Percentiles rank a stretch among this genome's conserved stretches.
phyloP scores from a whole-genome alignment of 2,888 invertebrate genomes.

The Athrips mouffetella region DNA sequence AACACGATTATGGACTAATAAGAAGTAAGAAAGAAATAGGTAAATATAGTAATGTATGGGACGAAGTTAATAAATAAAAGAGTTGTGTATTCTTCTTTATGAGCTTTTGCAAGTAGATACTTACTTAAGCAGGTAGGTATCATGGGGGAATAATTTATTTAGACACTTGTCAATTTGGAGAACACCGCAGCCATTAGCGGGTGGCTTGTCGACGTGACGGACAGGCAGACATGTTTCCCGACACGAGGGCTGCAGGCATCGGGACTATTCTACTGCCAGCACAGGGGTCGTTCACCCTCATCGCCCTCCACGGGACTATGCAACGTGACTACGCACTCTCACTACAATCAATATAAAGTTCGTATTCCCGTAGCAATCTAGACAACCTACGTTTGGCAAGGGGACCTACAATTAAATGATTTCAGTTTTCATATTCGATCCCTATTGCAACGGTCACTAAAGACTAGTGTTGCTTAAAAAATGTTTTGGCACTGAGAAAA shows the following conservation, averaged over 20 bases:
- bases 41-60: no score
- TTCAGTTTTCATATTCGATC: constrained; percentile 21
- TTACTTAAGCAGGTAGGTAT: not conserved
- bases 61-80: no score
- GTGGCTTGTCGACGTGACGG: constrained; percentile 42
- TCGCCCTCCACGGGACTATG: constrained; percentile 8
- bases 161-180: constrained; percentile 12
- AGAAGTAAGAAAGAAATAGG: no score
- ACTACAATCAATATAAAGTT: constrained; percentile 1
- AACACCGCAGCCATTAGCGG: constrained; percentile 23
- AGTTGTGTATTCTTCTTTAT: no score
- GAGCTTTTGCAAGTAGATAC: no score
- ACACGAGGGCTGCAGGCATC: constrained; percentile 21
- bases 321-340: constrained; percentile 6
- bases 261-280: constrained; percentile 8
- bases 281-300: constrained; percentile 54
- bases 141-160: constrained; percentile 12
- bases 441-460: constrained; percentile 21
- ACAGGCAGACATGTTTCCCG: constrained; percentile 42
- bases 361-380: not conserved
- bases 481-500: constrained; percentile 19
- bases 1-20: no score
- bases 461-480: constrained; percentile 26
- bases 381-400: constrained; percentile 9
- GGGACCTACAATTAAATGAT: constrained; percentile 20